Conservation (phyloP, 2,113 vertebrate species). For the Egretta garzetta region DNA sequence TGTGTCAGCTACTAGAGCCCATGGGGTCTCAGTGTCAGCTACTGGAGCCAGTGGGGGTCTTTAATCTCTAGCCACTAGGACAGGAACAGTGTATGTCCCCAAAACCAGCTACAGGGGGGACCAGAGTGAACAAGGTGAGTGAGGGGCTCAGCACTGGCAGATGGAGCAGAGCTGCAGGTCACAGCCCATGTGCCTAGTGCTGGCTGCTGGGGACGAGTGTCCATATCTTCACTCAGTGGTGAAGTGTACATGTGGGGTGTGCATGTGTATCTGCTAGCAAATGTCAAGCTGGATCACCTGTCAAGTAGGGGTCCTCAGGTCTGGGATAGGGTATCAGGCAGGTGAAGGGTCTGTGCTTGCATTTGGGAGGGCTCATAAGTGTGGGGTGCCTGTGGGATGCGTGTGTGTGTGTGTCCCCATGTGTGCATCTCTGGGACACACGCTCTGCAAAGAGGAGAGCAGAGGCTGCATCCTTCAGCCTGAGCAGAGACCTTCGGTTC, state of each 20-base stretch:
- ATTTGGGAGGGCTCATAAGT: fast-evolving
- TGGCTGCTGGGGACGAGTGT: fast-evolving
- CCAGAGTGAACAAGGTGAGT: not conserved
- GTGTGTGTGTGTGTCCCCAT: fast-evolving
- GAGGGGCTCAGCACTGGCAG: fast-evolving
- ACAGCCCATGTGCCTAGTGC: not conserved
- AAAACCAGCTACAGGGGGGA: not conserved
- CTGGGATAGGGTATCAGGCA: not conserved
- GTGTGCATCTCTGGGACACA: too few species aligned
- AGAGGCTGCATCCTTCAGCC: fast-evolving
- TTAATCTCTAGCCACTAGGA: not conserved
- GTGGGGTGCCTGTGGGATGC: not conserved
- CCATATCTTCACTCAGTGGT: not conserved
- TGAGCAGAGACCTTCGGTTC: not conserved
- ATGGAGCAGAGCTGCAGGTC: fast-evolving
- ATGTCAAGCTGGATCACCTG: not conserved
- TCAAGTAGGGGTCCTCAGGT: not conserved
- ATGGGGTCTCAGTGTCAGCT: not conserved
- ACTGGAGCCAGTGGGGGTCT: fast-evolving
- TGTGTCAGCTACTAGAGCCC: too few species aligned
- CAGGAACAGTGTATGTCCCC: not conserved
- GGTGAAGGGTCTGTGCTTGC: fast-evolving
- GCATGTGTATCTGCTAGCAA: not conserved
- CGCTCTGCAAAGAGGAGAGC: not conserved
- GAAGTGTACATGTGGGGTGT: fast-evolving